Evolutionary conservation across 2,888 invertebrate species (phyloP).

Genomic region (Yponomeuta malinellus): DNA sequence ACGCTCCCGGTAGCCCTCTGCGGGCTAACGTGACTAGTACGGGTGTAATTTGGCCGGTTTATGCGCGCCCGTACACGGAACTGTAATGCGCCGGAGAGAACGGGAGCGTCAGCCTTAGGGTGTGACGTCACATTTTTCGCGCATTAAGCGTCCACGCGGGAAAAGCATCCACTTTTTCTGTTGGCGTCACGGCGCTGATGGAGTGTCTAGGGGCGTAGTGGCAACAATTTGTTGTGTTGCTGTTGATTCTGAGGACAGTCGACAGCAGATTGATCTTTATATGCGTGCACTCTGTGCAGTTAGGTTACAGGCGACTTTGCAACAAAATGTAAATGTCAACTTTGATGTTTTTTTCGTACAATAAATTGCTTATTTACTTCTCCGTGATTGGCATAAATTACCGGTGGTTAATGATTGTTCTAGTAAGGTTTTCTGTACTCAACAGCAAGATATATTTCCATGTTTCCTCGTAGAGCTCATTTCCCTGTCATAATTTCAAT

Average conservation of each 20-base stretch:
- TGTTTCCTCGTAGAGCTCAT: neutral
- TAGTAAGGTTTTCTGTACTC: neutral
- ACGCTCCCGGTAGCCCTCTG: conserved; percentile 66
- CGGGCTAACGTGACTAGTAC: conserved; percentile 57
- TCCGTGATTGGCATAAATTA: neutral
- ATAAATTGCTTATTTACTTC: too few relatives aligned
- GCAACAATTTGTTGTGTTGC: too few relatives aligned
- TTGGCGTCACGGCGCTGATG: too few relatives aligned
- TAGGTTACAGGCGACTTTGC: too few relatives aligned
- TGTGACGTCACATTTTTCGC: neutral
- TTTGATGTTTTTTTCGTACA: too few relatives aligned
- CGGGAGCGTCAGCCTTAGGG: neutral
- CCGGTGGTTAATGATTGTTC: too few relatives aligned
- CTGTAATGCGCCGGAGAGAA: conserved; percentile 11
- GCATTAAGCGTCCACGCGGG: neutral
- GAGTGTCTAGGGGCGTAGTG: too few relatives aligned
- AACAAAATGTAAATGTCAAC: too few relatives aligned
- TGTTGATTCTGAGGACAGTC: too few relatives aligned
- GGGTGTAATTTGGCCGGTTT: conserved; percentile 60
- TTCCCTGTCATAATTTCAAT: conserved; percentile 1
- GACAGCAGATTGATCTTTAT: too few relatives aligned
- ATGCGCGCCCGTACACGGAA: conserved; percentile 26
- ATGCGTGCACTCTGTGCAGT: too few relatives aligned
- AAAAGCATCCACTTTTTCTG: too few relatives aligned
- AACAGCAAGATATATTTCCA: neutral